Base-by-base conservation (phyloP, 2,113 vertebrate species). In the Xenopus laevis region DNA sequence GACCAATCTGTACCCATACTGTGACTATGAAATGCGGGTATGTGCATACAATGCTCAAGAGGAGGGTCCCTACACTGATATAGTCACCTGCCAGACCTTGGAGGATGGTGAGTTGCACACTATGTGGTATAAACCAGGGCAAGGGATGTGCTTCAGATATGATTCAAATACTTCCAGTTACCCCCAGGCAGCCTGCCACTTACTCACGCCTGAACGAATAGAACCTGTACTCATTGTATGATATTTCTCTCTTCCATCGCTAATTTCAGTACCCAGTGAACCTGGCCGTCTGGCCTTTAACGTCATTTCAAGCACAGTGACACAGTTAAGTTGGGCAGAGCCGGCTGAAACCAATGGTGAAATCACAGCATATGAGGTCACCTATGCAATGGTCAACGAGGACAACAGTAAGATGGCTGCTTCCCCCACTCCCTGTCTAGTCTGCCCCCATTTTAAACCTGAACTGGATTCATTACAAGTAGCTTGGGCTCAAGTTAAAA, bases 291-390 rank as follows among this genome's bases (percentile, higher is more conserved):
- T 99, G 81, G 97, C 97, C 65, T 99, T 99, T 83, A 99, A 98
- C 0, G 93, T 99, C 0, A 93, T 99, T 79, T 98, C 95, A 67
- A 93, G 93, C 44, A 98, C 97, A 0, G 96, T 98, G 82, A 98
- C 96, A 4, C 97, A 98, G 83, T 33, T 99, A 81, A 99, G 97
- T 87, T 99, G 97, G 97, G 97, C 89, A 0, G 97, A 99, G 85
- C 96, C 97, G 0, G 95, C 97, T 0, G 97, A 98, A 78, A 94
- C 96, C 78, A 98, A 98, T 0, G 97, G 97, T 20, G 85, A 90
- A 62, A 99, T 99, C 82, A 96, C 92, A 0, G 93, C 93, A 27
- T 99, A 99, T 0, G 96, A 99, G 84, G 95, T 98, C 86, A 86
- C 93, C 83, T 99, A 99, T 0, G 95, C 92, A 8, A 92, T 87